Conservation (phyloP, 2,888 invertebrate genomes). For the Machimus atricapillus region DNA sequence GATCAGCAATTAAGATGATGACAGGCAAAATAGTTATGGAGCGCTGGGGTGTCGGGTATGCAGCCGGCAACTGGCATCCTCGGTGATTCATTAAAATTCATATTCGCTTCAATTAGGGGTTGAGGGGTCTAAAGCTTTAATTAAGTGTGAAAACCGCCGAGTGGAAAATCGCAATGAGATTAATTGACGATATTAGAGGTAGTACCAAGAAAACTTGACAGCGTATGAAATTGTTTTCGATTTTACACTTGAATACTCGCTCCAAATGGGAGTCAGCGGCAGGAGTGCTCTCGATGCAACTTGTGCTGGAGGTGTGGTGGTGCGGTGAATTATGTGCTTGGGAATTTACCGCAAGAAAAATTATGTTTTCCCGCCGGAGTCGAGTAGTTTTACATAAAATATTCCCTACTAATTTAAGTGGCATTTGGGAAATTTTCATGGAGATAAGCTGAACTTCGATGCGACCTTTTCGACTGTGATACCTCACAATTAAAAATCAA, state of each 20-base stretch:
- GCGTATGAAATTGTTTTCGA: conserved; percentile 28
- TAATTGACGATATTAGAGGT: conserved; percentile 24
- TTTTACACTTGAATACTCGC: conserved; percentile 15
- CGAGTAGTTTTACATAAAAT: not conserved
- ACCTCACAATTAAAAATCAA: not conserved
- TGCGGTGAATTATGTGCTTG: not conserved
- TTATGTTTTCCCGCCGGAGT: not conserved
- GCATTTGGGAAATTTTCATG: not conserved
- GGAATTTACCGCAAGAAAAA: not conserved
- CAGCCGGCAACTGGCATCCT: conserved; percentile 4
- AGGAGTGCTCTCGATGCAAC: not conserved
- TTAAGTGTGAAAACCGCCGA: conserved; percentile 27
- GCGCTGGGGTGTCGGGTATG: not conserved
- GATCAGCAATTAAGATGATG: conserved; percentile 27
- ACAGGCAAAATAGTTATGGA: conserved; percentile 23
- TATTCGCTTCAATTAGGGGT: conserved; percentile 25
- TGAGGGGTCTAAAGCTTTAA: conserved; percentile 28
- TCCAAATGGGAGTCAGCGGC: not conserved
- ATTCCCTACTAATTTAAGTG: not conserved
- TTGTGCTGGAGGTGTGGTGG: not conserved
- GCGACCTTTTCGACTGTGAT: not conserved
- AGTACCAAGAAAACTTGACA: conserved; percentile 7
- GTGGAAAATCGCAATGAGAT: conserved; percentile 32
- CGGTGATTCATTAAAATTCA: conserved; percentile 31
- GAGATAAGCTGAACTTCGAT: not conserved